Conservation (phyloP, 2,113 vertebrate genomes). For the Boulengeromyrus knoepffleri region DNA sequence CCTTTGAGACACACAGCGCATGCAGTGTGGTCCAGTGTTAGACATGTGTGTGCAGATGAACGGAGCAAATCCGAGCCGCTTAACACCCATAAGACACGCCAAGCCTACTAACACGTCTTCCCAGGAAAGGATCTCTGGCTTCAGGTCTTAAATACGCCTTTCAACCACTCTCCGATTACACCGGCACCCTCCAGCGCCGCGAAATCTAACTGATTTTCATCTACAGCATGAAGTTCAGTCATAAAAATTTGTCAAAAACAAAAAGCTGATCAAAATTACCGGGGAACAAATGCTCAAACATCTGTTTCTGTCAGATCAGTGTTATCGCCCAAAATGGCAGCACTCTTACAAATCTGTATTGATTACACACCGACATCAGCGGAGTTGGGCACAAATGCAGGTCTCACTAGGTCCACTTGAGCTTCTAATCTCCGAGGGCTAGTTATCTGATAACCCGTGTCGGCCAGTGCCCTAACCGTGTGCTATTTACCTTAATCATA, state of each 20-base stretch:
- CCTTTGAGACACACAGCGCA: not conserved
- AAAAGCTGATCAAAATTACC: not conserved
- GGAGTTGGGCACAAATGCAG: not conserved
- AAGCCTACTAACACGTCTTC: not conserved
- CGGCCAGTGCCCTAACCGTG: not conserved
- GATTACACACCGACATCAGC: not conserved
- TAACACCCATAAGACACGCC: not conserved
- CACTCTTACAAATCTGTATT: not conserved
- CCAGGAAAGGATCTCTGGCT: constrained; percentile 1
- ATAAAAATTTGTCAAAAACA: constrained; percentile 4
- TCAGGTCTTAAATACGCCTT: constrained; percentile 1
- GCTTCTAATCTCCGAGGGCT: not conserved
- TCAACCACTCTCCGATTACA: constrained; percentile 17
- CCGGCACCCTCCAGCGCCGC: not conserved
- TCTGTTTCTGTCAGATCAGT: constrained; percentile 2
- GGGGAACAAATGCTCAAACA: not conserved
- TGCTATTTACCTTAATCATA: not conserved
- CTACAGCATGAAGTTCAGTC: constrained; percentile 8
- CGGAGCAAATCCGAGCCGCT: not conserved
- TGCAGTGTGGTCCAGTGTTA: not conserved
- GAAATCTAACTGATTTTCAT: constrained; percentile 8
- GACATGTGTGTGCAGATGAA: not conserved
- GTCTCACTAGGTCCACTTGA: not conserved
- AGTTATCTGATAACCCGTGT: not conserved
- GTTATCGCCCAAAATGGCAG: not conserved